Percentiles rank a stretch among this genome's conserved stretches.
phyloP scores from a whole-genome alignment of 1,140 invertebrate species.

The Holotrichia oblita region DNA sequence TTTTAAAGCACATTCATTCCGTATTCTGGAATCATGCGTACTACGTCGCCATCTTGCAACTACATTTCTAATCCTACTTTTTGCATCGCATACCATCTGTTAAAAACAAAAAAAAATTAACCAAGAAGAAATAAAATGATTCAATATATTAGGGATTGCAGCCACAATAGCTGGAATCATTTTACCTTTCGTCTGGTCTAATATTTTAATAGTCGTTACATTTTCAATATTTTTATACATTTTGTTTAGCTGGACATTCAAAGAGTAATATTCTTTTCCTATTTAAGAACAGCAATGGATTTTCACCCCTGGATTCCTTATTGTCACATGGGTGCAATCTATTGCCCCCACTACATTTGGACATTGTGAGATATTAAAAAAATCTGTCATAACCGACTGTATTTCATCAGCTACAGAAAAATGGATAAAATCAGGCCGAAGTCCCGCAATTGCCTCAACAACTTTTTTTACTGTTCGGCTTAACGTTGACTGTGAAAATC shows the following conservation, averaged over 20 bases:
- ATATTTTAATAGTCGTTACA: no score
- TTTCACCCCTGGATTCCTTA: constrained; percentile 52
- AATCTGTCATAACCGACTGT: constrained; percentile 45
- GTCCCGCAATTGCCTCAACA: constrained; percentile 43
- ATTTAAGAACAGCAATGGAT: constrained; percentile 58
- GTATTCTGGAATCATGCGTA: constrained; percentile 55
- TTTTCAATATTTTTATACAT: no score
- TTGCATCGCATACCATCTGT: constrained; percentile 46
- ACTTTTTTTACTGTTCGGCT: constrained; percentile 45
- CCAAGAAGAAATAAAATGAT: background rate
- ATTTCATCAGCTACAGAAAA: constrained; percentile 48
- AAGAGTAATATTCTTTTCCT: constrained; percentile 55
- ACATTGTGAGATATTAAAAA: constrained; percentile 52
- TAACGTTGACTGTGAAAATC: constrained; percentile 46
- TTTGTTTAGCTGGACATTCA: constrained; percentile 56
- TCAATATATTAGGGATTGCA: no score
- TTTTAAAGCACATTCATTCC: constrained; percentile 29
- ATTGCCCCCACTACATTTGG: constrained; percentile 57
- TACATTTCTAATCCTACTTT: constrained; percentile 49
- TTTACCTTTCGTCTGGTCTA: no score
- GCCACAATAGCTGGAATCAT: no score
- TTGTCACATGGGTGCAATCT: constrained; percentile 59
- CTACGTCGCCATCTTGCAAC: constrained; percentile 56
- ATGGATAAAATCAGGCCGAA: constrained; percentile 46
- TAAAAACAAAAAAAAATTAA: no score